phyloP scores from a whole-genome alignment of 2,113 vertebrate genomes.

The Heloderma charlesbogerti region DNA sequence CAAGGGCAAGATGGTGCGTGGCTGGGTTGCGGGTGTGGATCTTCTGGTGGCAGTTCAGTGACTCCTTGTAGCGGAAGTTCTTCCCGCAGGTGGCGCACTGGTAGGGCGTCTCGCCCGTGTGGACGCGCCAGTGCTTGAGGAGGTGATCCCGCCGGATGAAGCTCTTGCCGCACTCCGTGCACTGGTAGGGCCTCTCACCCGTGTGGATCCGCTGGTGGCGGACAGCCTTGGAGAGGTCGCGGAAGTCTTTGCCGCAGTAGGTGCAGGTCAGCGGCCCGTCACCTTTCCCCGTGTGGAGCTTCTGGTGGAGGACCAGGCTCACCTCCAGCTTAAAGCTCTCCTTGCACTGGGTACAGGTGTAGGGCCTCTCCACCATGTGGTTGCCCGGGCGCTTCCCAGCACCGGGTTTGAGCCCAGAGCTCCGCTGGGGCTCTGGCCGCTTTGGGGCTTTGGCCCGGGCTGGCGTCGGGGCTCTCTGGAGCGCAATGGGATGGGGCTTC shows the following conservation, averaged over 20 bases:
- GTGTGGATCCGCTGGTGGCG: conserved; percentile 85
- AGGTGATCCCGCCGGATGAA: conserved; percentile 92
- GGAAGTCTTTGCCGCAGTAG: conserved; percentile 82
- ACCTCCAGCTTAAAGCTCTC: conserved; percentile 90
- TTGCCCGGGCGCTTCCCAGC: conserved; percentile 68
- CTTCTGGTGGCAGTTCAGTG: conserved; percentile 83
- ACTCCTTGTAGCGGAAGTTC: conserved; percentile 84
- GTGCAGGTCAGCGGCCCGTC: conserved; percentile 83
- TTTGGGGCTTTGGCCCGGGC: conserved; percentile 75
- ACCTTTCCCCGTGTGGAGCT: conserved; percentile 80
- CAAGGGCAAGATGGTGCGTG: conserved; percentile 38
- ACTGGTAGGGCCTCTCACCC: conserved; percentile 92
- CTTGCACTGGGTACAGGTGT: conserved; percentile 90
- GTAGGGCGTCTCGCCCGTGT: conserved; percentile 85
- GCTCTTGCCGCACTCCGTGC: conserved; percentile 89
- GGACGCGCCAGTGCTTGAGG: conserved; percentile 91
- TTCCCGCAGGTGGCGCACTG: conserved; percentile 81
- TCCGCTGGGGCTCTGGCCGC: conserved; percentile 76
- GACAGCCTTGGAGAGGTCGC: conserved; percentile 78
- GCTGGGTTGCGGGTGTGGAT: conserved; percentile 77
- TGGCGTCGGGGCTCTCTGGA: conserved; percentile 73
- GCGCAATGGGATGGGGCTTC: conserved; percentile 70
- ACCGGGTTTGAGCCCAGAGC: conserved; percentile 64
- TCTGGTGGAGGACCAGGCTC: conserved; percentile 90
- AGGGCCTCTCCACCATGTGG: conserved; percentile 84